A percentile compares a stretch with the other conserved stretches of the same genome.
phyloP scores from a whole-genome alignment of 2,888 invertebrate genomes.

The Penaeus monodon region DNA sequence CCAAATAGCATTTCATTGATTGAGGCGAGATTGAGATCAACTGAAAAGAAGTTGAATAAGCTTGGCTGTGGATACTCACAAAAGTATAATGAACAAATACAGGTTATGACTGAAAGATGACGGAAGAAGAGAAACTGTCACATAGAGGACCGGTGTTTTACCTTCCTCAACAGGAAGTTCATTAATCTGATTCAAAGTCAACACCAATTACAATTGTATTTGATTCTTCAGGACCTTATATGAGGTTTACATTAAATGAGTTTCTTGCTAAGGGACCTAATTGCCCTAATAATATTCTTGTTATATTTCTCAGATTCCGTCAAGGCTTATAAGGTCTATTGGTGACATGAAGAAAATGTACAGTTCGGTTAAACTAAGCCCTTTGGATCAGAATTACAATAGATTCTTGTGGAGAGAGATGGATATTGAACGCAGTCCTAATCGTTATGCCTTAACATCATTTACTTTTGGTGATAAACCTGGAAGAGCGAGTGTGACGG shows the following conservation, averaged over 20 bases:
- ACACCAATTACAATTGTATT: conserved; percentile 22
- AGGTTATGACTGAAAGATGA: too few relatives aligned
- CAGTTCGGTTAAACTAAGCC: too few relatives aligned
- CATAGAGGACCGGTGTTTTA: conserved; percentile 4
- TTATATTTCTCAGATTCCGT: too few relatives aligned
- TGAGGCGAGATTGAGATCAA: conserved; percentile 5
- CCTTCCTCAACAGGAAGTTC: too few relatives aligned
- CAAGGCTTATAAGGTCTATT: too few relatives aligned
- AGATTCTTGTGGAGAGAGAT: background rate
- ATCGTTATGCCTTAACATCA: background rate
- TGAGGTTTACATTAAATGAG: conserved; percentile 16
- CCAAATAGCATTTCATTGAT: conserved; percentile 1
- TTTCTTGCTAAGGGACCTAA: too few relatives aligned
- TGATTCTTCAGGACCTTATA: background rate
- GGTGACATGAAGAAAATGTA: too few relatives aligned
- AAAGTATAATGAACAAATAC: too few relatives aligned
- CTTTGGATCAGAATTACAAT: too few relatives aligned
- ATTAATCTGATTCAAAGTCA: too few relatives aligned
- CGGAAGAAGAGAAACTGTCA: background rate
- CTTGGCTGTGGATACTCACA: background rate
- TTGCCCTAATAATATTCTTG: too few relatives aligned
- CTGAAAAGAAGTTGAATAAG: conserved; percentile 9
- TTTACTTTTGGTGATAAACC: background rate
- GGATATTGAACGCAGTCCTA: background rate
- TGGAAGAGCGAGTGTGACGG: too few relatives aligned